Conservation (phyloP, 2,113 vertebrate species). For the Tursiops truncatus region DNA sequence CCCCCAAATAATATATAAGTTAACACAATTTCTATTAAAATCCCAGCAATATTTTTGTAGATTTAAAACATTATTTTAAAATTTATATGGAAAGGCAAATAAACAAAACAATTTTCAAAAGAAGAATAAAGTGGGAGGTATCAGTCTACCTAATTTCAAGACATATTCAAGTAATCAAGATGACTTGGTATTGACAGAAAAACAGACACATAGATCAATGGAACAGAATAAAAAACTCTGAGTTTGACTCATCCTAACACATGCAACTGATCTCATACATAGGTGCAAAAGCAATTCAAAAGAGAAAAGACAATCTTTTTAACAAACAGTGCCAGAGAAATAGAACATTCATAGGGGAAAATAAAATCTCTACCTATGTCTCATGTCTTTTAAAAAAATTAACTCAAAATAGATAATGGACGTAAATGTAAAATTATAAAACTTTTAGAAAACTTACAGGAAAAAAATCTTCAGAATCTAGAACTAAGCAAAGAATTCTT, state of each 20-base stretch:
- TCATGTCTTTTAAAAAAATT: not conserved
- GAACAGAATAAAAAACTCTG: not conserved
- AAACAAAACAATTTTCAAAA: not conserved
- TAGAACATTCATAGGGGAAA: not conserved
- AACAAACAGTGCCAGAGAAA: not conserved
- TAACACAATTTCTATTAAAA: not conserved
- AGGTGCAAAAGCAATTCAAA: not conserved
- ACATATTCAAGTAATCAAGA: not conserved
- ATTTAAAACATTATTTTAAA: not conserved
- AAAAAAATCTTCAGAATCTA: not conserved
- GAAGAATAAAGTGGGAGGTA: not conserved
- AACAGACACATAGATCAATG: not conserved
- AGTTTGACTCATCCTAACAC: not conserved
- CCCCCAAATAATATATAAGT: not conserved
- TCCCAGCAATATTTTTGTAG: not conserved
- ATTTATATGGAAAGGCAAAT: not conserved
- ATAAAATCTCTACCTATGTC: not conserved
- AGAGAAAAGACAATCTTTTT: not conserved
- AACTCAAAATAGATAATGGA: not conserved
- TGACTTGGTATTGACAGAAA: not conserved
- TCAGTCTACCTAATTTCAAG: not conserved
- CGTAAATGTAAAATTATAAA: not conserved
- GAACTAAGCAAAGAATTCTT: not conserved
- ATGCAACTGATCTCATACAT: not conserved
- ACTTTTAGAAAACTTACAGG: not conserved